Evolutionary conservation across 1,140 invertebrate genomes (phyloP).

Genomic region (Brachionus plicatilis): DNA sequence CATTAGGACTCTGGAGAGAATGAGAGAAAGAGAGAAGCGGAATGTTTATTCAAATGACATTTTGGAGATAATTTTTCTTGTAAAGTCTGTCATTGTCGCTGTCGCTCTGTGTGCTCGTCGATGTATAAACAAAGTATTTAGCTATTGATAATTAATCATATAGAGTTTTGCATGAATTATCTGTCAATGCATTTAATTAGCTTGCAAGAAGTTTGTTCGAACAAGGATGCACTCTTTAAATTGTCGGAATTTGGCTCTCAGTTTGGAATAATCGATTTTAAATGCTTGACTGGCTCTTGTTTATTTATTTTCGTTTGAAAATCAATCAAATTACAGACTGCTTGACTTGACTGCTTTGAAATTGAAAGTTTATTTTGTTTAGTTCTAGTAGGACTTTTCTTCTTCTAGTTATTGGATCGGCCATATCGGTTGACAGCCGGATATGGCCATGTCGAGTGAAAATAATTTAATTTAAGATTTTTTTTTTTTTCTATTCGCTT

Average conservation of each 20-base stretch:
- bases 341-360: constrained; percentile 2
- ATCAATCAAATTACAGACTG: constrained; percentile 31
- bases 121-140: constrained; percentile 10
- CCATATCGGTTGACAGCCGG: background rate
- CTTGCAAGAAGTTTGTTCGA: background rate
- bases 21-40: background rate
- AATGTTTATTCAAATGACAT: constrained; percentile 10
- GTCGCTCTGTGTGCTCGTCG: background rate
- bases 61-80: background rate
- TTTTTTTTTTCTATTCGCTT: background rate
- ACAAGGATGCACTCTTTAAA: constrained; percentile 9
- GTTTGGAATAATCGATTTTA: constrained; percentile 1
- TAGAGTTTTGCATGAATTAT: constrained; percentile 37
- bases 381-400: too few species aligned
- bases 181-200: constrained; percentile 36
- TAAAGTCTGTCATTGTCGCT: constrained; percentile 19
- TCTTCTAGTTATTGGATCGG: background rate
- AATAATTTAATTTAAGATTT: constrained; percentile 10
- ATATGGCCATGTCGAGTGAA: background rate
- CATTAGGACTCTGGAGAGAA: background rate
- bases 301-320: background rate
- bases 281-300: background rate
- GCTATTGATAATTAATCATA: background rate
- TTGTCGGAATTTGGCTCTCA: constrained; percentile 14
- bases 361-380: background rate